These are phyloP conservation scores for Drosophila insularis DNA, from an alignment of 1,140 invertebrate genomes.

Conservation along the genomic window DNA sequence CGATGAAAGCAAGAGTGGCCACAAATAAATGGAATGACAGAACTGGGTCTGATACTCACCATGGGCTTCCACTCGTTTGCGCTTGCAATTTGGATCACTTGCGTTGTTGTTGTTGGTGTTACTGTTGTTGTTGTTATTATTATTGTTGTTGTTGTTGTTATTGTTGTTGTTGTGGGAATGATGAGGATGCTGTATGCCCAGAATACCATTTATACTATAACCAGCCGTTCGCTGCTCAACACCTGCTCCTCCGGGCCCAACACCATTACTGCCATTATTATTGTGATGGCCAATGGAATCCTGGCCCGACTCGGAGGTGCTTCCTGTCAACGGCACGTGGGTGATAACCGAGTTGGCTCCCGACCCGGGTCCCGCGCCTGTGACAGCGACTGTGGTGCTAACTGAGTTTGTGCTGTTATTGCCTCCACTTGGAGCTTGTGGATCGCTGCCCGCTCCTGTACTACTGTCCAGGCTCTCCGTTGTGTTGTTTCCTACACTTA, in stretches of 20 bases:
- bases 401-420: constrained; percentile 37
- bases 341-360: constrained; percentile 85
- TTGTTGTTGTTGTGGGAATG: constrained; percentile 83
- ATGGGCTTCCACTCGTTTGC: constrained; percentile 88
- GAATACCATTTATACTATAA: constrained; percentile 97
- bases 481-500: constrained; percentile 74
- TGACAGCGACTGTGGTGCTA: constrained; percentile 50
- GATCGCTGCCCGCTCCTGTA: constrained; percentile 54
- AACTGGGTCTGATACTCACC: constrained; percentile 82
- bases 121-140: constrained; percentile 65
- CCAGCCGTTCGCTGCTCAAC: constrained; percentile 84
- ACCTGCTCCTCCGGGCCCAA: constrained; percentile 53
- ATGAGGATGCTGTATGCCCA: constrained; percentile 89
- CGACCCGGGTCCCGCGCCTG: constrained; percentile 7
- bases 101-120: constrained; percentile 42
- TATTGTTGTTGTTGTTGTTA: constrained; percentile 84
- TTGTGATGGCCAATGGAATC: constrained; percentile 71
- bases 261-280: constrained; percentile 67
- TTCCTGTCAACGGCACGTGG: constrained; percentile 85
- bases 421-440: constrained; percentile 20
- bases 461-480: constrained; percentile 79
- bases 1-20: not conserved
- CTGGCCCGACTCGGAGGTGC: constrained; percentile 32
- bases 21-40: constrained; percentile 16
- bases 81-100: constrained; percentile 83